These are phyloP conservation scores for Alectura lathami DNA, from an alignment of 2,113 vertebrate genomes.

Conservation along the genomic window DNA sequence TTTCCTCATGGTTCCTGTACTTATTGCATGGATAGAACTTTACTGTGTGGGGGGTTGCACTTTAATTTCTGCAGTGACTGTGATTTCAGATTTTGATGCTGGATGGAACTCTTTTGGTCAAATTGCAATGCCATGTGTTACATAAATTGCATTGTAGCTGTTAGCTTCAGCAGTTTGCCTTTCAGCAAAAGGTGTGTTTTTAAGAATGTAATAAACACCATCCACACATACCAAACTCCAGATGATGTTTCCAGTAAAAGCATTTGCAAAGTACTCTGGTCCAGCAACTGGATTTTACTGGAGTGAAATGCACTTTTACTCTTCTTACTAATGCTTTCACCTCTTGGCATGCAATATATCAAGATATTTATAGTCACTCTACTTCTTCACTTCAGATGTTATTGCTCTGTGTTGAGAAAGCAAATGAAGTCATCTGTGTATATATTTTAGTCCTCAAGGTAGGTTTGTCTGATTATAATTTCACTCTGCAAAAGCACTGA, in stretches of 20 bases:
- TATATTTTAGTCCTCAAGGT: not conserved
- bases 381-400: not conserved
- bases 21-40: not conserved
- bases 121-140: not conserved
- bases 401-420: not conserved
- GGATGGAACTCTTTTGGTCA: not conserved
- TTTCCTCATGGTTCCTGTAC: not conserved
- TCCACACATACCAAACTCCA: not conserved
- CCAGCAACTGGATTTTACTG: slow-evolving; percentile 12
- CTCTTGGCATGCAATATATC: not conserved
- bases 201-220: slow-evolving; percentile 29
- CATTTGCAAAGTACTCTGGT: slow-evolving; percentile 34
- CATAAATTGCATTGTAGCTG: slow-evolving; percentile 45
- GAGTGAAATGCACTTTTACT: not conserved
- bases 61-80: slow-evolving; percentile 13
- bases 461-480: not conserved
- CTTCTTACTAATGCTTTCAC: not conserved
- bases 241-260: slow-evolving; percentile 53
- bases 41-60: not conserved
- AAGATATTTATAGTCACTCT: not conserved
- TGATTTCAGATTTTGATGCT: slow-evolving; percentile 10
- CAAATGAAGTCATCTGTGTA: not conserved
- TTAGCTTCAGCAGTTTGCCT: not conserved
- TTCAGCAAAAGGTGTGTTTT: not conserved
- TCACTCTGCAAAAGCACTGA: not conserved